Evolutionary conservation across 2,113 vertebrate species (phyloP), one percentile per base, ranked within the genome.

Genomic region (Tupaia chinensis): DNA sequence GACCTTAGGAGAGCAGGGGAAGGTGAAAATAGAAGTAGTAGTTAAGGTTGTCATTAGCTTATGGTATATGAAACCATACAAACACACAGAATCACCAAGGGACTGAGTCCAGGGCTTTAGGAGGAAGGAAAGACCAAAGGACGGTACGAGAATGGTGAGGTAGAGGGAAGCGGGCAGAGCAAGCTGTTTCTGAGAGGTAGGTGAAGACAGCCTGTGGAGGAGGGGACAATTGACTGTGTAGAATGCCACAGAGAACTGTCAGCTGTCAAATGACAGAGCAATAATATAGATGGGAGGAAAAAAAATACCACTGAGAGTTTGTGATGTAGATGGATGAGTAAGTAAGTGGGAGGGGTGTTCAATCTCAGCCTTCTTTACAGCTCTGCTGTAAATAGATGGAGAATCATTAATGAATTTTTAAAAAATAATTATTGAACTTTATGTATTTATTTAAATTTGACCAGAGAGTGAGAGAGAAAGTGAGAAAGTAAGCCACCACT

Each of bases 351-450:
- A 25, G 68, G n/a, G 9, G 32, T 53, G 34, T 14, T 88, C 76
- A 78, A 74, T 72, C 32, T 76, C 22, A 23, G 25, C 73, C 77
- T 96, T 95, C 61, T 87, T n/a, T n/a, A n/a, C n/a, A 68, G 88
- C 22, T 89, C 19, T 93, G 60, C 85, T 92, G 25, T 84, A 60
- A 87, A 87, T 76, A 70, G 60, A 88, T 73, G 73, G 34, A 80
- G 54, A 65, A 63, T 53, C n/a, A 70, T 66, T 58, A 82, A 82
- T 9, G 7, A 93, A 70, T 87, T 80, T 90, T 44, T 44, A 3
- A 44, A 44, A 44, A 44, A 44, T 44, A 44, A 44, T 44, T 44
- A 44, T 44, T 44, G 44, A 44, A 44, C 44, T 44, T 44, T 44
- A 44, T 44, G 44, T 44, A 44, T 44, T 44, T 44, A 44, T 44